These are phyloP conservation scores for Cassiopea xamachana DNA, from an alignment of 30 jellyfish, hydroid and myxozoan species.

Conservation along the genomic window DNA sequence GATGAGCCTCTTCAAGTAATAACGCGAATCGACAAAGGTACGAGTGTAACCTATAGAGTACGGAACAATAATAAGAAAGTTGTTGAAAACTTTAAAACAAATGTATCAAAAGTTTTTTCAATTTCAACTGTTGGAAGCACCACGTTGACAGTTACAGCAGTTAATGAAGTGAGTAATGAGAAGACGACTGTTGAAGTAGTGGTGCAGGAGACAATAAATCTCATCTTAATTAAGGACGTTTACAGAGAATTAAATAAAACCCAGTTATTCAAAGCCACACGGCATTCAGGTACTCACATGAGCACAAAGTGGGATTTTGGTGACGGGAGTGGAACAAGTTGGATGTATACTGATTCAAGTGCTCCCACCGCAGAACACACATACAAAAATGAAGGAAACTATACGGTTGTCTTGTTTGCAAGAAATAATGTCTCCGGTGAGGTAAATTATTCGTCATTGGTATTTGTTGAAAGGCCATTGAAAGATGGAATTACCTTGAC, in stretches of 20 bases:
- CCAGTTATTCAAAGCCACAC: not conserved
- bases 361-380: slow-evolving; percentile 11
- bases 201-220: slow-evolving; percentile 36
- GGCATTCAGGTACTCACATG: slow-evolving; percentile 52
- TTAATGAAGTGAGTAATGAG: slow-evolving; percentile 18
- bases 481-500: slow-evolving; percentile 5
- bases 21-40: slow-evolving; percentile 34
- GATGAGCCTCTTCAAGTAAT: slow-evolving; percentile 25
- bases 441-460: slow-evolving; percentile 44
- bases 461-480: slow-evolving; percentile 62
- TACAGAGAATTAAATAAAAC: not conserved
- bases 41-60: slow-evolving; percentile 28
- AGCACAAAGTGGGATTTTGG: slow-evolving; percentile 58
- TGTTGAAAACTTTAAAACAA: not conserved
- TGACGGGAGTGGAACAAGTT: slow-evolving; percentile 34
- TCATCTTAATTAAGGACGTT: not conserved
- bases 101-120: not conserved
- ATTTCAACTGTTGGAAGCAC: slow-evolving; percentile 7
- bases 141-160: slow-evolving; percentile 20
- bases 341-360: slow-evolving; percentile 20
- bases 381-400: slow-evolving; percentile 53
- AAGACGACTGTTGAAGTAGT: not conserved
- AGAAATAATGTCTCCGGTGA: slow-evolving; percentile 37
- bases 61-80: not conserved
- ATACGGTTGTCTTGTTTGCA: slow-evolving; percentile 13